Percentiles rank a stretch among this genome's conserved stretches.
These are phyloP conservation scores for Plecturocebus donacophilus DNA, from an alignment of 2,113 vertebrate species.

Conservation along the genomic window DNA sequence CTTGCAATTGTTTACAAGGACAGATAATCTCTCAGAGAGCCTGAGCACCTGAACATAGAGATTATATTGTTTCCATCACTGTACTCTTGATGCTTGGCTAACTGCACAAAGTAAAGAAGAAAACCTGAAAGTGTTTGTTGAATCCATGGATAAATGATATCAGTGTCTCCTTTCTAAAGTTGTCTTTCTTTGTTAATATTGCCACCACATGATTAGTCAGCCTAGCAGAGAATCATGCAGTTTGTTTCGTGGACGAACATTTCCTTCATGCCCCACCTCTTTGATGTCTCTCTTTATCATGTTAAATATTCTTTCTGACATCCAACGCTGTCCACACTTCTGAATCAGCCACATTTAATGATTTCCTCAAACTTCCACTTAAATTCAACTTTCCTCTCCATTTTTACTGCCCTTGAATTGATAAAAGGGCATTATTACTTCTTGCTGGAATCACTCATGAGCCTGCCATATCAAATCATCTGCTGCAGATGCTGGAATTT, in stretches of 20 bases:
- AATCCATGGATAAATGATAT: background rate
- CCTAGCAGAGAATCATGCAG: background rate
- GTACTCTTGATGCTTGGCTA: background rate
- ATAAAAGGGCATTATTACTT: background rate
- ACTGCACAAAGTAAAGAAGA: background rate
- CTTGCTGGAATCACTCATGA: background rate
- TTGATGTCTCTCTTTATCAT: background rate
- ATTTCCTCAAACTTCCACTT: background rate
- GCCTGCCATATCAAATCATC: background rate
- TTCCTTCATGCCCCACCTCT: background rate
- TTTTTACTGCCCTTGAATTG: background rate
- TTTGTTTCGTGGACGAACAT: background rate
- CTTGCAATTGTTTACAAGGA: background rate
- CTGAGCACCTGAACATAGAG: background rate
- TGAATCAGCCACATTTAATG: background rate
- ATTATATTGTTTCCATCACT: background rate
- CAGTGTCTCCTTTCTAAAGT: background rate
- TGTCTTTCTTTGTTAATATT: background rate
- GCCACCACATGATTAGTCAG: background rate
- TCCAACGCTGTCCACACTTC: background rate
- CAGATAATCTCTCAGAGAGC: background rate
- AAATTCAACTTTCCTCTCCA: background rate
- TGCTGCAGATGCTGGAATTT: background rate
- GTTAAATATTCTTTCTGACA: background rate
- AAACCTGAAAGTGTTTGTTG: background rate